Evolutionary conservation across 2,888 invertebrate species (phyloP).

Genomic region (Spodoptera exigua): DNA sequence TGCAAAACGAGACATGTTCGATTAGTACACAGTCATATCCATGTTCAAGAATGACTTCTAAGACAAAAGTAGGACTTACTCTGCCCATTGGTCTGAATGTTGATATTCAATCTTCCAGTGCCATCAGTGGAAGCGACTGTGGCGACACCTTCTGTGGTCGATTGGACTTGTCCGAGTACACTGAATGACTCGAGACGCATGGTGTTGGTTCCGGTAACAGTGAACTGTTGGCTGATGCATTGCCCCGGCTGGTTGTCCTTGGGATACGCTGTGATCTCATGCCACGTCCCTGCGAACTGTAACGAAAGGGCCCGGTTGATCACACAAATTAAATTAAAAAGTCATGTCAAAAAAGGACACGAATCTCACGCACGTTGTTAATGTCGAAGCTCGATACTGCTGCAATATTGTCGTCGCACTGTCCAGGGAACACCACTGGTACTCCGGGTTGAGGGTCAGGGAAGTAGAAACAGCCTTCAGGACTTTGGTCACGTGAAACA

Average conservation of each 20-base stretch:
- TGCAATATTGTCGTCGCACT: slow-evolving; percentile 68
- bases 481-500: slow-evolving; percentile 62
- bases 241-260: slow-evolving; percentile 68
- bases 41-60: not conserved
- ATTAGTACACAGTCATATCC: too few species aligned
- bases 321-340: too few species aligned
- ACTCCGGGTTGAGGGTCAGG: too few species aligned
- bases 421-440: too few species aligned
- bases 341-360: not conserved
- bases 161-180: slow-evolving; percentile 62
- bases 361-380: slow-evolving; percentile 59
- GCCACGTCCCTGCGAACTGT: slow-evolving; percentile 70
- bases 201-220: slow-evolving; percentile 40
- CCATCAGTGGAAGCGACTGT: slow-evolving; percentile 59
- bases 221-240: slow-evolving; percentile 71
- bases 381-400: slow-evolving; percentile 69
- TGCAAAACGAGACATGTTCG: slow-evolving; percentile 43
- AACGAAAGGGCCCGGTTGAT: slow-evolving; percentile 17
- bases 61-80: slow-evolving; percentile 1
- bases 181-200: slow-evolving; percentile 65
- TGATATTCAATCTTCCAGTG: slow-evolving; percentile 69
- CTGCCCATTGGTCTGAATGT: slow-evolving; percentile 36
- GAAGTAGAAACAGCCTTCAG: slow-evolving; percentile 75
- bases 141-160: slow-evolving; percentile 56
- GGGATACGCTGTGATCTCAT: slow-evolving; percentile 71